These are phyloP conservation scores for Pangasianodon hypophthalmus DNA, from an alignment of 2,113 vertebrate species.

Conservation along the genomic window DNA sequence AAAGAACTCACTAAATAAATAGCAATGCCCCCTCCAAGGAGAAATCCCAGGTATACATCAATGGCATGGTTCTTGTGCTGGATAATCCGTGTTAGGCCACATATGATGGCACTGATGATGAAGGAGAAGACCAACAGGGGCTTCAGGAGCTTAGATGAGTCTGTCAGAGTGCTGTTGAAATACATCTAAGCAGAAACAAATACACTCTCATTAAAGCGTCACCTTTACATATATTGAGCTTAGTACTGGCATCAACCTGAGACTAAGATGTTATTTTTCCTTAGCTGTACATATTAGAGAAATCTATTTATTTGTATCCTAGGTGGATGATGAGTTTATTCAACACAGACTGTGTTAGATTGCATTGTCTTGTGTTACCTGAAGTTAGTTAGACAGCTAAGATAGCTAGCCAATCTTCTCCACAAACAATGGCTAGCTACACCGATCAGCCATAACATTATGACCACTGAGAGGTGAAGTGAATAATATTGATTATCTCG, in stretches of 20 bases:
- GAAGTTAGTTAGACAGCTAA: no score
- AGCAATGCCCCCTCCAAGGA: conserved; percentile 92
- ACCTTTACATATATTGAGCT: neutral
- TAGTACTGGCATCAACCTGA: neutral
- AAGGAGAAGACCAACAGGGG: conserved; percentile 96
- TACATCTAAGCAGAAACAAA: conserved; percentile 87
- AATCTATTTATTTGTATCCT: neutral
- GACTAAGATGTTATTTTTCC: neutral
- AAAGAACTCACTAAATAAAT: conserved; percentile 88
- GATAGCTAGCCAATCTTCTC: no score
- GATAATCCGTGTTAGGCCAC: conserved; percentile 93
- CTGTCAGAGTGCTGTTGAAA: conserved; percentile 95
- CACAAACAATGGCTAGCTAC: no score
- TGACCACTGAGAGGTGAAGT: no score
- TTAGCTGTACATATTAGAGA: neutral
- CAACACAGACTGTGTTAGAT: neutral
- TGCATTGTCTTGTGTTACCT: no score
- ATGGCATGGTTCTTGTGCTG: conserved; percentile 97
- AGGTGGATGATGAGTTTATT: neutral
- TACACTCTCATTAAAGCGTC: neutral
- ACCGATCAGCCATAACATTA: no score
- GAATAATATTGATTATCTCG: no score
- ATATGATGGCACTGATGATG: conserved; percentile 94
- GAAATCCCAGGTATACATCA: conserved; percentile 96
- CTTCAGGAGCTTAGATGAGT: conserved; percentile 96